phyloP scores from a whole-genome alignment of 1,140 invertebrate genomes.

The Scaptomyza graminum region DNA sequence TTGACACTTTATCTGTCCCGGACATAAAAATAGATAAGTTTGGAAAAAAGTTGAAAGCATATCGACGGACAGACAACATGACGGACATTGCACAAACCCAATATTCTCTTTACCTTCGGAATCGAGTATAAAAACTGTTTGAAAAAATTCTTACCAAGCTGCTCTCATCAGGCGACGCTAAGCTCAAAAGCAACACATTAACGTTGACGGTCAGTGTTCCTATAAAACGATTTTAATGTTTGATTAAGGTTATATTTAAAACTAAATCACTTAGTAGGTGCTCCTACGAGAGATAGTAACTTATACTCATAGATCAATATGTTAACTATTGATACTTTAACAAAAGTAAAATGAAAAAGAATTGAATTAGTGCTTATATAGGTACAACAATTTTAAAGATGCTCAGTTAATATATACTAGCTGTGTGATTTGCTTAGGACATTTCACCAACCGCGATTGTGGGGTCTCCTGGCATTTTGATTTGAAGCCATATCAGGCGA shows the following conservation, averaged over 20 bases:
- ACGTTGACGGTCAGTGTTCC: constrained; percentile 95
- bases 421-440: constrained; percentile 30
- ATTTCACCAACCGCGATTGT: constrained; percentile 82
- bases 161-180: constrained; percentile 97
- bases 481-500: constrained; percentile 88
- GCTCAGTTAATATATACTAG: constrained; percentile 5
- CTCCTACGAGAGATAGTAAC: not conserved
- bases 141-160: constrained; percentile 90
- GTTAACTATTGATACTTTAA: not conserved
- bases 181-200: constrained; percentile 94
- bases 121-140: not conserved
- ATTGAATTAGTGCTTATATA: constrained; percentile 7
- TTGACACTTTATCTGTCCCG: no score
- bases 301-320: not conserved
- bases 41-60: no score
- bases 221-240: constrained; percentile 84
- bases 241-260: not conserved
- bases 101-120: no score
- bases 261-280: not conserved
- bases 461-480: constrained; percentile 82
- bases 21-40: no score
- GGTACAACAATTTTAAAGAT: not conserved
- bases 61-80: no score
- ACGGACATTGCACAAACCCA: no score
- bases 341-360: constrained; percentile 8